Base-by-base conservation (phyloP, 2,888 invertebrate genomes). In the Salticus scenicus region DNA sequence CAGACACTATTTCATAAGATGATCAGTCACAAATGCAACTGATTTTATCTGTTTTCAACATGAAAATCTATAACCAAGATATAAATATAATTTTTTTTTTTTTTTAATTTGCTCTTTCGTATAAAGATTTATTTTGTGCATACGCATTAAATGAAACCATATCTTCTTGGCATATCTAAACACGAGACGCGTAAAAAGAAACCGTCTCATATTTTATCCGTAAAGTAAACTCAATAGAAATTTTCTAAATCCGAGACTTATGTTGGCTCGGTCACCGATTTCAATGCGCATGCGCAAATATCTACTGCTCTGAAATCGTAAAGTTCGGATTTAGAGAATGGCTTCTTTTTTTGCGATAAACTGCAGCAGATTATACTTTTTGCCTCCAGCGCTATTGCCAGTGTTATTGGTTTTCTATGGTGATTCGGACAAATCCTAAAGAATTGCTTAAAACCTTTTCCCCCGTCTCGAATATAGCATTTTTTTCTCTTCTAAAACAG, bases 401-500 rank as follows among this genome's bases (percentile, higher is more conserved):
- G 24, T 80, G 80, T 80, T 80, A 80, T 80, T 80, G 80, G 80
- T 80, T 80, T 80, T 47, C 67, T 81, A 81, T 81, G 81, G 73
- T 74, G 81, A 81, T 81, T 81, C 69, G 30, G 73, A 81, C 81
- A 81, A 81, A 74, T 74, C 81, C 81, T 81, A 69, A 81, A 81
- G 74, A 81, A 81, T 81, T 67, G 74, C 72, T 67, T 73, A 66
- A 80, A 80, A 72, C 71, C 80, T 72, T 66, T 66, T 73, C 42
- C 64, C 63, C 73, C 73, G 73, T 80, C 67, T 73, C 42, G 47
- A 73, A 51, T 7, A 10, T 10, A 37, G 37, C n/a, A n/a, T n/a
- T n/a, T n/a, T n/a, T n/a, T n/a, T n/a, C n/a, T n/a, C n/a, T n/a
- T n/a, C n/a, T 31, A 47, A 79, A 79, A 70, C 57, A 24, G 17